Evolutionary conservation across 1,140 invertebrate genomes (phyloP), one percentile per base, ranked within the genome.

Genomic region (Platyscapa corneri): DNA sequence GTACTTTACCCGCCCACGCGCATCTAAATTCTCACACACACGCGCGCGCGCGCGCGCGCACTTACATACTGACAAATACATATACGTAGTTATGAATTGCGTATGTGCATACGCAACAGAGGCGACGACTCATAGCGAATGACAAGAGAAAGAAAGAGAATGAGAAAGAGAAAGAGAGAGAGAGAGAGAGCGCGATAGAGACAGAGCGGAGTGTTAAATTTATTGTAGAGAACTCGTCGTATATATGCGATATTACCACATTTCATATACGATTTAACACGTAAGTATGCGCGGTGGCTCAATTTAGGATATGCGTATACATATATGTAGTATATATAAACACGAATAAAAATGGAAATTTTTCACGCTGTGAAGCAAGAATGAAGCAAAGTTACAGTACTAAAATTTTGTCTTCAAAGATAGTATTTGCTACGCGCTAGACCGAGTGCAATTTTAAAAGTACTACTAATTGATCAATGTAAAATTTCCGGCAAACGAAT

Each of bases 211-310:
- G 56, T 46, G 60, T 84, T 76, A 56, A 79, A 78, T 84, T 82
- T 77, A 77, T 76, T 53, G 56, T 76, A 76, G 83, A 23, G 27
- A 34, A 67, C 20, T 78, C 64, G 75, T 78, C 75, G 64, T 84
- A 49, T 79, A 56, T 72, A 77, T 84, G 65, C 46, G 64, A 79
- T 72, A 78, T 72, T 84, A 84, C 75, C 64, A 78, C 74, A 79
- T 84, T 84, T 67, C 76, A 79, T 60, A 46, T 78, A 79, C 76
- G 76, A 84, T 72, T 84, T 78, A 84, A 84, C 42, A 75, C 82
- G 82, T 75, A 42, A 83, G 74, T 30, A 53, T 74, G 60, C 64
- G 83, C 83, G 83, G 76, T 65, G 83, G 83, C 83, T 84, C 83
- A 72, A 79, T 79, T 84, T 84, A 84, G 60, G 30, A 65, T 83